Percentiles rank a stretch among this genome's conserved stretches.
Evolutionary conservation across 1,140 invertebrate genomes (phyloP).

Genomic region (Zaprionus africanus): DNA sequence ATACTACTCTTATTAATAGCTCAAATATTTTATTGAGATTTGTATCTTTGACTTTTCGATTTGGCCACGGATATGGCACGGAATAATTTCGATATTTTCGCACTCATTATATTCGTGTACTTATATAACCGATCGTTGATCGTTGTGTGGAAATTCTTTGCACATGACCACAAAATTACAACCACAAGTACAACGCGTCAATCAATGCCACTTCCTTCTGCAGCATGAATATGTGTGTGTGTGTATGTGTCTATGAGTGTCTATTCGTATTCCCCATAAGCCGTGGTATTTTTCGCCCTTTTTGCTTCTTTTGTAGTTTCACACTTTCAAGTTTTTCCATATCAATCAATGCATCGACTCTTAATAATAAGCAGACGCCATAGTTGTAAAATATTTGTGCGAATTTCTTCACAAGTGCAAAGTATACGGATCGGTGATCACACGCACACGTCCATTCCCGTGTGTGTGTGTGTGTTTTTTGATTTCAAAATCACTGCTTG

Average conservation of each 20-base stretch:
- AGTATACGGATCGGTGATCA: conserved; percentile 49
- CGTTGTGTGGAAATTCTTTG: conserved; percentile 71
- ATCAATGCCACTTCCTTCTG: conserved; percentile 74
- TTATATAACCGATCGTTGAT: conserved; percentile 58
- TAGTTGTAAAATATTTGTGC: conserved; percentile 45
- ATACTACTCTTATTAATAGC: conserved; percentile 76
- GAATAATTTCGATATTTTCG: conserved; percentile 62
- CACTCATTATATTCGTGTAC: conserved; percentile 64
- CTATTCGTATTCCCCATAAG: conserved; percentile 18
- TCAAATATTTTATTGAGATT: conserved; percentile 77
- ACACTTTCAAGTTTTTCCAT: conserved; percentile 64
- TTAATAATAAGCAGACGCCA: conserved; percentile 75
- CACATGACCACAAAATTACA: conserved; percentile 34
- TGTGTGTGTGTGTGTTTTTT: conserved; percentile 23
- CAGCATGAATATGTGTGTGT: conserved; percentile 16
- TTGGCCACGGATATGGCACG: conserved; percentile 72
- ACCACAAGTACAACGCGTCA: conserved; percentile 52
- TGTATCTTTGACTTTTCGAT: conserved; percentile 78
- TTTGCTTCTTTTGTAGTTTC: conserved; percentile 50
- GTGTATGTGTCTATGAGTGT: conserved; percentile 2
- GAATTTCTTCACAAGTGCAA: conserved; percentile 67
- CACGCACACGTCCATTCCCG: background rate
- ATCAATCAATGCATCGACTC: conserved; percentile 62
- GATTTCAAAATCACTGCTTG: conserved; percentile 33
- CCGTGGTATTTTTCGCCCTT: conserved; percentile 25